Percentiles rank a stretch among this genome's conserved stretches.
These are phyloP conservation scores for Neuroterus valhalla DNA, from an alignment of 1,140 invertebrate genomes.

Conservation along the genomic window DNA sequence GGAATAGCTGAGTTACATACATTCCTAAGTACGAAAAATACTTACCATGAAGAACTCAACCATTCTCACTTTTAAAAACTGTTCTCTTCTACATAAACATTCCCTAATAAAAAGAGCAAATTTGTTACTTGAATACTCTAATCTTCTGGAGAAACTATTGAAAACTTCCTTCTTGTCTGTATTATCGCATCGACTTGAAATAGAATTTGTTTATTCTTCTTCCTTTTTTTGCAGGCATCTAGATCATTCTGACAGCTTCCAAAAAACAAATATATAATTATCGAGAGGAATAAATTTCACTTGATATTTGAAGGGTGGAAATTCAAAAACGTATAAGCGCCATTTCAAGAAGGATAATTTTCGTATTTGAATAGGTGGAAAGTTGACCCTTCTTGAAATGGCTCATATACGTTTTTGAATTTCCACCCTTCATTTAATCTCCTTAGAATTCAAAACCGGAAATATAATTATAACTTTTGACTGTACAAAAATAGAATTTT, in stretches of 20 bases:
- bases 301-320: slow-evolving; percentile 30
- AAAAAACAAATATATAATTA: no score
- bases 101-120: background rate
- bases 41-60: background rate
- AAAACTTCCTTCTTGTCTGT: slow-evolving; percentile 1
- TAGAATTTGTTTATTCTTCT: background rate
- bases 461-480: background rate
- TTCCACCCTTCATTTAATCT: no score
- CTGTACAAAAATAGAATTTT: background rate
- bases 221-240: background rate
- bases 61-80: background rate
- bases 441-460: background rate
- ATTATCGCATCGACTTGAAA: slow-evolving; percentile 12
- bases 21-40: slow-evolving; percentile 17
- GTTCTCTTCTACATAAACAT: background rate
- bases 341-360: no score
- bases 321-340: no score
- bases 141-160: background rate
- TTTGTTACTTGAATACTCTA: background rate
- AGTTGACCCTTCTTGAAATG: no score
- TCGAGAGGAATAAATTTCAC: no score
- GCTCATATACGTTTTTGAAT: no score
- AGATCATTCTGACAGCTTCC: no score
- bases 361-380: no score
- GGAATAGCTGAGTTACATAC: slow-evolving; percentile 21